Conservation (phyloP, 2,888 invertebrate genomes). For the Metacarcinus magister region DNA sequence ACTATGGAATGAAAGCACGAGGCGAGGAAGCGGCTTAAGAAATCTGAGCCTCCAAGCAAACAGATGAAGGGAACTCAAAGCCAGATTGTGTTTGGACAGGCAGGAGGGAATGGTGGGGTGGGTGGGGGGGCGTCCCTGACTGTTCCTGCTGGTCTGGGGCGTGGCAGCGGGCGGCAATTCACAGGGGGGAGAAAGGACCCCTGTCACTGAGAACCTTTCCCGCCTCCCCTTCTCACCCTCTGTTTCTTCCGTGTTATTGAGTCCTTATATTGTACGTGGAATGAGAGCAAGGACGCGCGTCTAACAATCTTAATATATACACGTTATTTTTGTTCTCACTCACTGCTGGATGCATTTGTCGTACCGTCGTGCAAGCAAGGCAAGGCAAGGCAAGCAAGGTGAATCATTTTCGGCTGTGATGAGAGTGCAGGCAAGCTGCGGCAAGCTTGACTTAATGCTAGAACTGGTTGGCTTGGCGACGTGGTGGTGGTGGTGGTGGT, state of each 20-base stretch:
- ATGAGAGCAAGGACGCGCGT: not conserved
- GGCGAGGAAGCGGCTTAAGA: not conserved
- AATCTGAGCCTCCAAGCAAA: conserved; percentile 5
- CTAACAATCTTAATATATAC: not conserved
- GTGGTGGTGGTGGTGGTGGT: not conserved
- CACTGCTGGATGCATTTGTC: not conserved
- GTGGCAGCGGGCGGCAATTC: not conserved
- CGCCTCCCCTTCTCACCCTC: not conserved
- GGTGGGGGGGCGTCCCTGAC: not conserved
- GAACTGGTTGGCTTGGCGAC: not conserved
- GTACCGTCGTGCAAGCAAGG: not conserved
- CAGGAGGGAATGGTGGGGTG: not conserved
- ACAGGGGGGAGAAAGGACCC: not conserved
- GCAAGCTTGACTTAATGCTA: not conserved
- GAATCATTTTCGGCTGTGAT: not conserved
- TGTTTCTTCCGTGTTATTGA: not conserved
- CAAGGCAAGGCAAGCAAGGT: not conserved
- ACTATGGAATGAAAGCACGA: not conserved
- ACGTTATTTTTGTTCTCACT: not conserved
- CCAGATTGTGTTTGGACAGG: not conserved
- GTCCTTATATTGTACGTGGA: not conserved
- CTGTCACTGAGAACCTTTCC: not conserved
- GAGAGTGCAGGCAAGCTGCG: not conserved
- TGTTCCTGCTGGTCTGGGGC: not conserved
- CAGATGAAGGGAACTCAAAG: not conserved